phyloP scores from a whole-genome alignment of 2,888 invertebrate genomes.

The Drosophila borborema region DNA sequence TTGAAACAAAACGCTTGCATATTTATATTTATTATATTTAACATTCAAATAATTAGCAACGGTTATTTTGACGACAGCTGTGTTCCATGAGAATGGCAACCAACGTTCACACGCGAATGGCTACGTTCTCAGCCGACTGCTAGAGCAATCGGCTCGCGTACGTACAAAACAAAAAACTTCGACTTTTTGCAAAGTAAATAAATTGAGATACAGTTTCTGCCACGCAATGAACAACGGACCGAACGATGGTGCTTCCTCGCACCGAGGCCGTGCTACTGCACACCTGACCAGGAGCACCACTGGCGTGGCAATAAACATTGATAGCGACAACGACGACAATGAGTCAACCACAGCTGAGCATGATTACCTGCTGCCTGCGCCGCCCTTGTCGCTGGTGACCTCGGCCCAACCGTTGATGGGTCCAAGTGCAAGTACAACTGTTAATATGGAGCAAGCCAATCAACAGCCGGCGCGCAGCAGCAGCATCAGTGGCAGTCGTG shows the following conservation, averaged over 20 bases:
- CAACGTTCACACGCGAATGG: constrained; percentile 38
- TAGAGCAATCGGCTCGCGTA: constrained; percentile 37
- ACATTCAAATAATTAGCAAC: neutral
- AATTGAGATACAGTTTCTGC: constrained; percentile 3
- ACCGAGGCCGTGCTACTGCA: constrained; percentile 35
- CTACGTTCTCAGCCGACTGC: constrained; percentile 36
- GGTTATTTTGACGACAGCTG: neutral
- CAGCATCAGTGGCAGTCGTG: constrained; percentile 38
- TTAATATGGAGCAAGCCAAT: constrained; percentile 61
- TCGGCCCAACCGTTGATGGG: constrained; percentile 32
- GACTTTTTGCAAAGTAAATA: constrained; percentile 34
- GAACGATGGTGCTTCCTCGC: constrained; percentile 55
- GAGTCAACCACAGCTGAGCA: constrained; percentile 74
- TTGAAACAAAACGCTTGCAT: neutral
- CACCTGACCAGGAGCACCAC: constrained; percentile 13
- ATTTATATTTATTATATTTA: neutral
- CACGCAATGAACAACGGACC: constrained; percentile 63
- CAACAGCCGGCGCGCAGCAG: constrained; percentile 30
- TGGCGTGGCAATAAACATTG: constrained; percentile 42
- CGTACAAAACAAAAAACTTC: constrained; percentile 38
- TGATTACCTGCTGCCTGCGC: constrained; percentile 63
- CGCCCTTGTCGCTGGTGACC: constrained; percentile 48
- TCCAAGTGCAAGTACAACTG: constrained; percentile 49
- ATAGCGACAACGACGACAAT: constrained; percentile 66
- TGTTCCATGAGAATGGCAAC: neutral